Evolutionary conservation across 2,113 vertebrate genomes (phyloP), one percentile per base, ranked within the genome.

Genomic region (Lota lota): DNA sequence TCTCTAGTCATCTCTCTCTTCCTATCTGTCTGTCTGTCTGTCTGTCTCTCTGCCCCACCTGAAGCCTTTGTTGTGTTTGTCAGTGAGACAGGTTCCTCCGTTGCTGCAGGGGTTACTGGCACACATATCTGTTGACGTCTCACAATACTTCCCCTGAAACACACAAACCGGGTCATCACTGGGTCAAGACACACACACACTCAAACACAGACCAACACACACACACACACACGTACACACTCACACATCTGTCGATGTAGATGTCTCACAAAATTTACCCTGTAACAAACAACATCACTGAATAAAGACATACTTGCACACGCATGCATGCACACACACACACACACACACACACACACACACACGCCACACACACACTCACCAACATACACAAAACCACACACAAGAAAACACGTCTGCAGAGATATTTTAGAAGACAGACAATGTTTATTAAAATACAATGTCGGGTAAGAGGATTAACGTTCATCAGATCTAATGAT

Each of bases 81-180:
- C 92, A 50, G 86, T 92, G 19, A 90, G 89, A 74, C 97, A 99
- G 20, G 87, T 91, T 6, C 95, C 97, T 3, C 93, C 94, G 0
- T 98, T 97, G 61, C 89, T 88, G 16, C 97, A 99, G 20, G 95
- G 96, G 72, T 87, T 90, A 73, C 93, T 95, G 77, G 93, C 85
- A 60, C 97, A 99, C 22, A 91, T 79, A 8, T 95, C 90, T 0
- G 93, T 85, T 0, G 92, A 88, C 19, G 93, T 90, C 75, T 97
- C 96, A 0, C 97, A 99, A 90, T 93, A 86, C 84, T 84, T 90
- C 51, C 97, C 97, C 97, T 99, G 86, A 6, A 28, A 64, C 36
- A 64, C 62, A 63, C 62, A 63, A 24, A 63, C 33, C 47, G 33
- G n/a, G 18, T 40, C 21, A 67, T 22, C 20, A 11, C 22, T 22